Base-by-base conservation (phyloP, 2,888 invertebrate species). In the Furcula furcula region DNA sequence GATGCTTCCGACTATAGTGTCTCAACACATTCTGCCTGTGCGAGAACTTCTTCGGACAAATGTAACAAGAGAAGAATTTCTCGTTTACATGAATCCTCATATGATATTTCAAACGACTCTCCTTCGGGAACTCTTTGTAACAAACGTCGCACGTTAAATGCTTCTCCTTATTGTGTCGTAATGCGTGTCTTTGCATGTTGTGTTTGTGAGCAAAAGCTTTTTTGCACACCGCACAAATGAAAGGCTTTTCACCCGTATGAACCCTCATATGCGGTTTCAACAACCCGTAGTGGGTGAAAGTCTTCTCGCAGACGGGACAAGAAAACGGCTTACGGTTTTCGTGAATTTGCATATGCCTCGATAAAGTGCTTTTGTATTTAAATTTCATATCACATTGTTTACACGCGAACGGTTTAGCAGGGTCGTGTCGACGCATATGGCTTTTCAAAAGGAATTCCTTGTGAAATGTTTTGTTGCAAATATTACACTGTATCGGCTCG, bases 1-100 rank as follows among this genome's bases (percentile, higher is more conserved):
- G 84, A 58, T 85, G 85, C 4, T 82, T 84, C 3, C 72, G 55
- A 1, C 50, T 49, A 26, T 80, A 83, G 50, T 85, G 85, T 0
- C 81, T 49, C 0, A 77, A 26, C 0, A 81, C 69, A 34, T 82
- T 83, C 11, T 81, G 81, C 19, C 73, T 73, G 29, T 83, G 81
- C 0, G 82, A 79, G 38, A 83, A 84, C 10, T 62, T 51, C 33
- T 76, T 80, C 0, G 64, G 60, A 27, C 84, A 84, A 0, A 72
- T 39, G 0, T 60, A 51, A 34, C 84, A 84, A 0, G 57, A 20
- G 7, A 83, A 83, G 27, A 72, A 69, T 5, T 77, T 80, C 7
- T 72, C 75, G 12, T 75, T 71, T 0, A 65, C 63, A 21, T 84
- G 84, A 0, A 63, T 74, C 0, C 66, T 46, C 78, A 84, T 78